phyloP scores from a whole-genome alignment of 2,888 invertebrate species.

The Axea sp. region DNA sequence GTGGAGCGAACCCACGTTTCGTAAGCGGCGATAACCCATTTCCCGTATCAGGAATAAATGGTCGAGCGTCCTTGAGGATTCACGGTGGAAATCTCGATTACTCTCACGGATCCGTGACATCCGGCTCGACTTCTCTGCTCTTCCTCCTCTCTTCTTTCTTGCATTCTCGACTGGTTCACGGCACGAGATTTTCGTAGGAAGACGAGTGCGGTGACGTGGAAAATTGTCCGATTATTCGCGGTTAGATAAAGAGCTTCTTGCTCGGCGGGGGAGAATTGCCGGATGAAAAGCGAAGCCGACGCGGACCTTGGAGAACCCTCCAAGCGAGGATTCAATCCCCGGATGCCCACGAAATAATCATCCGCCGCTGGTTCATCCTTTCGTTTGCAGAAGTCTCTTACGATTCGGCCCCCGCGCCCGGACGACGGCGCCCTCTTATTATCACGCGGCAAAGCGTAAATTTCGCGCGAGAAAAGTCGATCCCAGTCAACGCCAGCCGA shows the following conservation, averaged over 20 bases:
- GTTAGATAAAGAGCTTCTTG: conserved; percentile 73
- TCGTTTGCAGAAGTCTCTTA: conserved; percentile 74
- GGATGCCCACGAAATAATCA: conserved; percentile 77
- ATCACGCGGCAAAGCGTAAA: conserved; percentile 65
- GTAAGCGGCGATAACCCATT: conserved; percentile 30
- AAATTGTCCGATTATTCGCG: conserved; percentile 77
- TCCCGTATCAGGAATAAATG: conserved; percentile 37
- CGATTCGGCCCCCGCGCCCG: conserved; percentile 69
- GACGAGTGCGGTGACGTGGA: conserved; percentile 72
- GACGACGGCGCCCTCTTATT: conserved; percentile 65
- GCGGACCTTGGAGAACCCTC: conserved; percentile 75
- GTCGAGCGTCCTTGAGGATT: conserved; percentile 57
- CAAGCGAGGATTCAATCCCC: conserved; percentile 76
- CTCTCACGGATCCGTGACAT: conserved; percentile 58
- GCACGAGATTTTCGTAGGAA: conserved; percentile 62
- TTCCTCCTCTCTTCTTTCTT: conserved; percentile 20
- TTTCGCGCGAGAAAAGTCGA: conserved; percentile 57
- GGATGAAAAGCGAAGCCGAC: conserved; percentile 73
- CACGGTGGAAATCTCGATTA: conserved; percentile 64
- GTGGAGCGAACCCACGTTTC: background rate
- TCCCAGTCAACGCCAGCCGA: conserved; percentile 52
- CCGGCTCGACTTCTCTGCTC: conserved; percentile 20
- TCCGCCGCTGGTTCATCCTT: conserved; percentile 72
- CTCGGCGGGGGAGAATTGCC: conserved; percentile 41
- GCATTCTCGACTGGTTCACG: conserved; percentile 22